Percentiles rank a stretch among this genome's conserved stretches.
These are phyloP conservation scores for Erebia ligea DNA, from an alignment of 2,888 invertebrate species.

Conservation along the genomic window DNA sequence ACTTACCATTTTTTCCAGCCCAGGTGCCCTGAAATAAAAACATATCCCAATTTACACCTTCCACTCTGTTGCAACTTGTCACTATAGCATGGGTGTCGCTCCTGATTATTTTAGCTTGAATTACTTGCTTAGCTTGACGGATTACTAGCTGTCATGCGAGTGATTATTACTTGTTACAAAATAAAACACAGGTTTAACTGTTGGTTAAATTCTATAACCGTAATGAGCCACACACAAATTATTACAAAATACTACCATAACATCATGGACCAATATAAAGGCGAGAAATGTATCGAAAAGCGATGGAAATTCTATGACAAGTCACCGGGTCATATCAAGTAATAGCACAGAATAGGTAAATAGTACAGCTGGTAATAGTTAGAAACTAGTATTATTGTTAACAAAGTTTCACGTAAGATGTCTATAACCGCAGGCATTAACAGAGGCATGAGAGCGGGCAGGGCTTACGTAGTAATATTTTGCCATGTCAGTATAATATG, in stretches of 20 bases:
- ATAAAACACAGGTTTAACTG: not conserved
- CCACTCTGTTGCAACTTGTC: not conserved
- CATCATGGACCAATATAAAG: too few species aligned
- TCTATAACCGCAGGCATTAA: not conserved
- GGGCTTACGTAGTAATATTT: not conserved
- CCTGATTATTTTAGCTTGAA: not conserved
- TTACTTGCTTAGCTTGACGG: too few species aligned
- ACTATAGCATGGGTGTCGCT: not conserved
- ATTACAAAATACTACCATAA: too few species aligned
- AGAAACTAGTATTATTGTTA: not conserved
- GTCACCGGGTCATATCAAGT: too few species aligned
- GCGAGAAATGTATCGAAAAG: too few species aligned
- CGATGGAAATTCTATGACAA: too few species aligned
- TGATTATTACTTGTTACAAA: not conserved
- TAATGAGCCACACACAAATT: too few species aligned
- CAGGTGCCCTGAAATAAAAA: not conserved
- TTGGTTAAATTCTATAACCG: not conserved
- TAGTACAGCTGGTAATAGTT: too few species aligned
- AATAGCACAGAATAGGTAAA: too few species aligned
- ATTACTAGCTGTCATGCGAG: not conserved
- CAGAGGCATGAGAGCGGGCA: not conserved
- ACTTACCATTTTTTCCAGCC: too few species aligned
- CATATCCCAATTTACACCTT: not conserved
- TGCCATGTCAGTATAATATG: too few species aligned
- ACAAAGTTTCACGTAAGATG: not conserved